Percentiles rank a stretch among this genome's conserved stretches.
These are phyloP conservation scores for Fregata magnificens DNA, from an alignment of 2,113 vertebrate species.

Conservation along the genomic window DNA sequence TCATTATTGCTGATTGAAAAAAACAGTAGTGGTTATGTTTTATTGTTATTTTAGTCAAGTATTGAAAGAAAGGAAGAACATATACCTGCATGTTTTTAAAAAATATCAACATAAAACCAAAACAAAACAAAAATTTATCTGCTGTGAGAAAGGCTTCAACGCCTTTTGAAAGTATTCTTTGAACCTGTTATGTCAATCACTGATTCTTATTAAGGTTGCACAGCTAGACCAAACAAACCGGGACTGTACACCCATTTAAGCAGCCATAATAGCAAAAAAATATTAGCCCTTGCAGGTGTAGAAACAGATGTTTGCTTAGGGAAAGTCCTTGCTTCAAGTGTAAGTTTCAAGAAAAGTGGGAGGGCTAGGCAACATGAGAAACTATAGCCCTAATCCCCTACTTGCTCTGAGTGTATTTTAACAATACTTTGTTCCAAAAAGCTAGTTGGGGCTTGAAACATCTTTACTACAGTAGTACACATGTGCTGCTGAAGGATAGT, in stretches of 20 bases:
- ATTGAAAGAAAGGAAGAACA: background rate
- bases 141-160: background rate
- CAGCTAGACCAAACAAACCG: background rate
- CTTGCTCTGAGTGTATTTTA: background rate
- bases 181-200: background rate
- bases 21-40: background rate
- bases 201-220: background rate
- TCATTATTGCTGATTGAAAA: background rate
- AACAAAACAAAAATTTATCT: background rate
- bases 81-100: fast-evolving
- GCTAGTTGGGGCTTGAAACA: background rate
- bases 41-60: background rate
- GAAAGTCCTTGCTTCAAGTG: background rate
- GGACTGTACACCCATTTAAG: background rate
- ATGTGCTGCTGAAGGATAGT: background rate
- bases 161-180: background rate
- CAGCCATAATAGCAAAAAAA: background rate
- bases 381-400: too few species aligned
- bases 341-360: background rate
- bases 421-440: background rate
- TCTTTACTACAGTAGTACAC: background rate
- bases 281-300: background rate
- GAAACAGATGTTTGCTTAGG: background rate
- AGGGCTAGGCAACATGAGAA: background rate
- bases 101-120: background rate